Conservation (phyloP, 2,888 invertebrate genomes). For the Luperina nickerlii region DNA sequence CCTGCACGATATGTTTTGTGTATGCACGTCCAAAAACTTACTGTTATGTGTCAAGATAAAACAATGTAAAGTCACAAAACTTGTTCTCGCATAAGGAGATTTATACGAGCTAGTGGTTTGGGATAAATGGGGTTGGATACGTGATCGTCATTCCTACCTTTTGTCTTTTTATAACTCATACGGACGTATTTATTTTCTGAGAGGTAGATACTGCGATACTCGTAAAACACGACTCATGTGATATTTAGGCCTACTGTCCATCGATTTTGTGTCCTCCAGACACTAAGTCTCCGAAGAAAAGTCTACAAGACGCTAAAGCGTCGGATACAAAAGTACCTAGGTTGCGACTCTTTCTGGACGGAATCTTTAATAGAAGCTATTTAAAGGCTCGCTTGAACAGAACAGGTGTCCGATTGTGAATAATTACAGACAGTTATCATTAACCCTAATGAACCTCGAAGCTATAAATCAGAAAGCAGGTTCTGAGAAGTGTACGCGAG, state of each 20-base stretch:
- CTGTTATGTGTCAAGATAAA: constrained; percentile 51
- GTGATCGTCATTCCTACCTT: constrained; percentile 59
- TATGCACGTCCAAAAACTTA: constrained; percentile 52
- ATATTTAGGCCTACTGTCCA: constrained; percentile 60
- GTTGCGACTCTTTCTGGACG: constrained; percentile 6
- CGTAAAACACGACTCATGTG: constrained; percentile 61
- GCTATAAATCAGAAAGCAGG: constrained; percentile 19
- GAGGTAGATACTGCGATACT: constrained; percentile 52
- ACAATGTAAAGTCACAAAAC: constrained; percentile 60
- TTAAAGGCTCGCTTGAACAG: constrained; percentile 8
- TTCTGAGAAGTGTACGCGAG: background rate
- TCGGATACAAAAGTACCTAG: constrained; percentile 23
- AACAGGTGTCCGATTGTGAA: constrained; percentile 16
- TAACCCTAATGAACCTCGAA: constrained; percentile 8
- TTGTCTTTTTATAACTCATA: constrained; percentile 59
- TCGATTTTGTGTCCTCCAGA: constrained; percentile 62
- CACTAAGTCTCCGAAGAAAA: constrained; percentile 46
- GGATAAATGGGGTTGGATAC: constrained; percentile 60
- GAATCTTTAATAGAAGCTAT: constrained; percentile 32
- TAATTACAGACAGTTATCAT: constrained; percentile 22
- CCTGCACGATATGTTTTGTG: constrained; percentile 29
- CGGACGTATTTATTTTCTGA: constrained; percentile 59
- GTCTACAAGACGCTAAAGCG: constrained; percentile 30
- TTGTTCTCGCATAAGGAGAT: constrained; percentile 61
- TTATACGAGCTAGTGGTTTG: constrained; percentile 59